Percentiles rank a stretch among this genome's conserved stretches.
These are phyloP conservation scores for Iphiclides podalirius DNA, from an alignment of 2,888 invertebrate genomes.

Conservation along the genomic window DNA sequence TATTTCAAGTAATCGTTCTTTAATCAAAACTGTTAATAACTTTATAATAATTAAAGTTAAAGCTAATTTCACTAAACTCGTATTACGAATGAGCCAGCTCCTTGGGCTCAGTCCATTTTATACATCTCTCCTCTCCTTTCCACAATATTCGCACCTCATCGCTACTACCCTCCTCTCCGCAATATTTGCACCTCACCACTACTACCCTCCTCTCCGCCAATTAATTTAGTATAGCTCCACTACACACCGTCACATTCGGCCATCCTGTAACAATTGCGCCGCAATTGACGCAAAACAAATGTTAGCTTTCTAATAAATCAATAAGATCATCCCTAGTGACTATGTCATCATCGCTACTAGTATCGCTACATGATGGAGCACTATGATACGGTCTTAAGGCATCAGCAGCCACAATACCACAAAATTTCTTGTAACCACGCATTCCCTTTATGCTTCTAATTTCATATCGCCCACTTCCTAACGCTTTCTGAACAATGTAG, in stretches of 20 bases:
- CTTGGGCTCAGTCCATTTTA: no score
- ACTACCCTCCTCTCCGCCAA: no score
- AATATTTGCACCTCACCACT: no score
- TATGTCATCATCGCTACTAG: conserved; percentile 17
- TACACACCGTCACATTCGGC: conserved; percentile 23
- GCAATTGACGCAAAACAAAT: conserved; percentile 8
- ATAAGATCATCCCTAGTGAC: conserved; percentile 21
- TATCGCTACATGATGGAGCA: conserved; percentile 13
- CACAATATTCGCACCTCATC: no score
- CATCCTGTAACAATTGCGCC: conserved; percentile 20
- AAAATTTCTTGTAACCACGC: conserved; percentile 27
- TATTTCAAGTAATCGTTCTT: no score
- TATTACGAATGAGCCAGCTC: no score
- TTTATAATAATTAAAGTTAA: no score
- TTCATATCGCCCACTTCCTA: conserved; percentile 25
- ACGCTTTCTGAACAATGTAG: conserved; percentile 18
- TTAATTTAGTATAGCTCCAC: no score
- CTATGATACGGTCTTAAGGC: conserved; percentile 25
- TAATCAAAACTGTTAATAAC: no score
- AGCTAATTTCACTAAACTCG: no score
- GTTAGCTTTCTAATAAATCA: conserved; percentile 19
- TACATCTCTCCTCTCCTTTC: no score
- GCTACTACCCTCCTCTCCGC: no score
- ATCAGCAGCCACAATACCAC: conserved; percentile 25
- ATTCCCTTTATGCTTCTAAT: conserved; percentile 26